These are phyloP conservation scores for Thysanoteuthis rhombus DNA, from an alignment of 2,888 invertebrate species.

Conservation along the genomic window DNA sequence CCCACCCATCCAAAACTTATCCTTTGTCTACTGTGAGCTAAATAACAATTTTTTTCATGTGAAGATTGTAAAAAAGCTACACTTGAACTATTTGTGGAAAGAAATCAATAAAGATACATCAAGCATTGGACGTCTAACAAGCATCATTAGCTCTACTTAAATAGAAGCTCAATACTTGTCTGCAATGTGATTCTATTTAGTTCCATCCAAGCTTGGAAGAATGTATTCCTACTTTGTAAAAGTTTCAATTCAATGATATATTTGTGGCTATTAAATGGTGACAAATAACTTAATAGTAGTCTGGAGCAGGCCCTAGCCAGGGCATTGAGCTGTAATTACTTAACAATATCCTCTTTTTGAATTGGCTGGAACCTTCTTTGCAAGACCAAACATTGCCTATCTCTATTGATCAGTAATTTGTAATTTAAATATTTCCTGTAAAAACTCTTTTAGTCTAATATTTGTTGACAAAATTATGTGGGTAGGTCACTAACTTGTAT, in stretches of 20 bases:
- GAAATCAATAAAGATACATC: neutral
- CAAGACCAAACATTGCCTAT: neutral
- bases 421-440: neutral
- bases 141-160: slow-evolving; percentile 12
- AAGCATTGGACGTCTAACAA: neutral
- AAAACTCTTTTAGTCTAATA: neutral
- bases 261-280: neutral
- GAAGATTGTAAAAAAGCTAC: neutral
- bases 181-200: neutral
- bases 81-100: neutral
- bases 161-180: neutral
- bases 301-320: neutral
- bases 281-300: neutral
- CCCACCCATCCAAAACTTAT: no score
- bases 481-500: neutral
- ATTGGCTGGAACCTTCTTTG: neutral
- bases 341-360: neutral
- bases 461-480: neutral
- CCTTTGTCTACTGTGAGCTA: neutral
- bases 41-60: neutral
- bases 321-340: neutral
- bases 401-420: neutral
- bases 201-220: neutral
- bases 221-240: neutral
- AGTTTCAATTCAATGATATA: neutral